Evolutionary conservation across 2,113 vertebrate genomes (phyloP), one percentile per base, ranked within the genome.

Genomic region (Pedionomus torquatus): DNA sequence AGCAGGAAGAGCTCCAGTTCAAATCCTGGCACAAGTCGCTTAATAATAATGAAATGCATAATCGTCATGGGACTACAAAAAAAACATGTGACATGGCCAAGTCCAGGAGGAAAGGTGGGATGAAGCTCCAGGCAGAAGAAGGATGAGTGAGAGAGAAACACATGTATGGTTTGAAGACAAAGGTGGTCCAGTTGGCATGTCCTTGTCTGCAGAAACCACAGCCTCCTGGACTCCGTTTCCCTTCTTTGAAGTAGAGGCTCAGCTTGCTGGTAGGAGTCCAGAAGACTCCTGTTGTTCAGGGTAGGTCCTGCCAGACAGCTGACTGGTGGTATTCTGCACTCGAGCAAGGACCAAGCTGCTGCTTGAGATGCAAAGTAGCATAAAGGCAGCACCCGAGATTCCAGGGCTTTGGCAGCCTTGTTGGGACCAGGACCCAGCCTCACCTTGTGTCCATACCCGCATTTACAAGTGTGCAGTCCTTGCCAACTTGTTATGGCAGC

Each of bases 1-100:
- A 95, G 94, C 85, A 96, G 96, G 96, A 94, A 95, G 94, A 96
- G 91, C 96, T 93, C 92, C 55, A 70, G 79, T n/a, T 83, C 41
- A 95, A 96, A 96, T 31, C 72, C 76, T 51, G 51, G 17, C 39
- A 13, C 41, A 31, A 11, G 24, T 71, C 24, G 0, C 30, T 87
- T 68, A 61, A 16, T 60, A 4, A 41, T 25, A 71, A 33, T 24
- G 46, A 39, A 57, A 19, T 17, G 26, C 7, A 17, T 37, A 66
- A 46, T 37, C n/a, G 35, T 60, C 37, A 10, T 14, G 39, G 43
- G n/a, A 77, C 41, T 37, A 41, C 16, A 57, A 68, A 89, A 18
- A 16, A 16, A 54, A 80, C 64, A 68, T 20, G 20, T 35, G 54
- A n/a, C 60, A 54, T 3, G 31, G 44, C 20, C n/a, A 31, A 17